phyloP scores from a whole-genome alignment of 2,113 vertebrate species.

The Nesogale talazaci region DNA sequence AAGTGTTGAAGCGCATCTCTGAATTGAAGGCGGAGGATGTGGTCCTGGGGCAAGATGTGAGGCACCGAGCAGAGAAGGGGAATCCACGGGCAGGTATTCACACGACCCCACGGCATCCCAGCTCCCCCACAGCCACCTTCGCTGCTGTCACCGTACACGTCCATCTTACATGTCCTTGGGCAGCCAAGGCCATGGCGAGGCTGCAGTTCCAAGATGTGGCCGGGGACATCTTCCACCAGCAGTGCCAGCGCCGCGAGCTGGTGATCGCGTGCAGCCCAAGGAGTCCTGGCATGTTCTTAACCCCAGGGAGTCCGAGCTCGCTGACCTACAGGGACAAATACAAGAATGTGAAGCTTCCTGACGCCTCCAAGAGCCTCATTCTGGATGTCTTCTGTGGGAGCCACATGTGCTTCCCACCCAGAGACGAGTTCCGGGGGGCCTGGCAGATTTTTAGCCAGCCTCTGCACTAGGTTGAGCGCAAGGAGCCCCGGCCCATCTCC shows the following conservation, averaged over 20 bases:
- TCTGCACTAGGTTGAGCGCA: constrained; percentile 90
- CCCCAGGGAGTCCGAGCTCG: constrained; percentile 94
- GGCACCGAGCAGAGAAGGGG: constrained; percentile 90
- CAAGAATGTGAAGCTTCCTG: constrained; percentile 94
- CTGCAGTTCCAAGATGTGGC: constrained; percentile 95
- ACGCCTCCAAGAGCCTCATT: constrained; percentile 95
- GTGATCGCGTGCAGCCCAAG: constrained; percentile 95
- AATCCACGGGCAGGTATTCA: constrained; percentile 91
- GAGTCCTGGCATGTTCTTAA: constrained; percentile 94
- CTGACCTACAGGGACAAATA: constrained; percentile 95
- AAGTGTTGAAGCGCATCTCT: constrained; percentile 92
- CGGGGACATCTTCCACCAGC: too few species aligned
- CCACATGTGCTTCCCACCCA: constrained; percentile 94
- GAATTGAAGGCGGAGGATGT: constrained; percentile 87
- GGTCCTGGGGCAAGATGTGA: constrained; percentile 94
- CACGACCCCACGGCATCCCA: constrained; percentile 93
- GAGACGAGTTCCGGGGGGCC: constrained; percentile 94
- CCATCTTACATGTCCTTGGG: too few species aligned
- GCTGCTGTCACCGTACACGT: constrained; percentile 89
- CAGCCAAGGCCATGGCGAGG: constrained; percentile 94
- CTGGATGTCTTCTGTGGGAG: constrained; percentile 96
- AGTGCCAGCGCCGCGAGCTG: constrained; percentile 93
- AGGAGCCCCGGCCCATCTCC: constrained; percentile 88
- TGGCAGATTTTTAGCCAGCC: constrained; percentile 96
- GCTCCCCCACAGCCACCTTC: constrained; percentile 93